Evolutionary conservation across 2,797 vertebrate genomes (phyloP), one percentile per base, ranked within the genome.

Genomic region (Spinus pinus): DNA sequence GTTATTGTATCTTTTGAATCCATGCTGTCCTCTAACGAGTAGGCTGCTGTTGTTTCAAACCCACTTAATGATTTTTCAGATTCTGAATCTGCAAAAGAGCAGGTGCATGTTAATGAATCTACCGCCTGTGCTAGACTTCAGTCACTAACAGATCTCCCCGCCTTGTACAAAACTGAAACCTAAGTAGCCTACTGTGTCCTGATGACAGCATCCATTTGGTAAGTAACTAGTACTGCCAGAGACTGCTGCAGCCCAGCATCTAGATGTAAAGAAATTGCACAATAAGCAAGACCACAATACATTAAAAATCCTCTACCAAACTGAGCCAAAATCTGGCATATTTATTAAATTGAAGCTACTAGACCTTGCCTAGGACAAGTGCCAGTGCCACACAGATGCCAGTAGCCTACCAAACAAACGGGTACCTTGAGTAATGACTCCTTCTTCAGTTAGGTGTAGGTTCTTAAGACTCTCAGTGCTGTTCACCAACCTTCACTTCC

Each of bases 11-110:
- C 97, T 97, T 95, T 98, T 73, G 97, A 97, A 94, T 97, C 97
- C 96, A 98, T 96, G 39, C 98, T 98, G 81, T 98, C 97, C 81
- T 98, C 98, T 73, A 98, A 96, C 2, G 98, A 99, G 87, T 87
- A 97, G 46, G 98, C 98, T 82, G 98, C 98, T 70, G 98, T 97
- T 3, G 98, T 98, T 97, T 99, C 99, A 96, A 99, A 98, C 93
- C 97, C 98, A 93, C 98, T 99, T 98, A 99, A 96, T 65, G 99
- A 99, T 96, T 96, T 95, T 96, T 99, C 98, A 2, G 99, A 99
- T 96, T 98, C 99, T 0, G 99, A 99, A 96, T 99, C 99, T 99
- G 98, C 75, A 97, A 91, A 35, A 96, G 95, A 97, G 79, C 94
- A 80, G 81, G 95, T 92, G 95, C 94, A 97, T 90, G 90, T 97